Evolutionary conservation across 2,888 invertebrate species (phyloP).

Genomic region (Drosophila ezoana): DNA sequence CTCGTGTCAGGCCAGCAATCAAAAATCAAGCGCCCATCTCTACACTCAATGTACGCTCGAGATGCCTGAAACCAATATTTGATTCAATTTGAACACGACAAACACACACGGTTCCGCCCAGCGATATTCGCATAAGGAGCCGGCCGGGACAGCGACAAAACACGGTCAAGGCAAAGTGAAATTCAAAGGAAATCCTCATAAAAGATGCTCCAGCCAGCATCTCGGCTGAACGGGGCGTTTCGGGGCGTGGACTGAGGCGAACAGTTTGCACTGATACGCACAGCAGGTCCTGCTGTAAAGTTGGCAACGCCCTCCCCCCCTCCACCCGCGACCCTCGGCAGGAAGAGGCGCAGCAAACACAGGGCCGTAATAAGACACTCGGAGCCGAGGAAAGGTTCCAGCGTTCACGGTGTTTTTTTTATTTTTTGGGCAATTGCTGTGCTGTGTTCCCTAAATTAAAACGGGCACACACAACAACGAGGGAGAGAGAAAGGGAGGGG

Average conservation of each 20-base stretch:
- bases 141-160: slow-evolving; percentile 5
- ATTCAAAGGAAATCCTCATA: slow-evolving; percentile 28
- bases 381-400: slow-evolving; percentile 41
- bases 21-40: neutral
- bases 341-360: slow-evolving; percentile 13
- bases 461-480: slow-evolving; percentile 44
- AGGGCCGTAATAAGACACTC: slow-evolving; percentile 66
- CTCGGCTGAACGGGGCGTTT: slow-evolving; percentile 10
- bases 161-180: slow-evolving; percentile 19
- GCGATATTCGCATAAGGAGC: slow-evolving; percentile 28
- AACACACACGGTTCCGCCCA: slow-evolving; percentile 50
- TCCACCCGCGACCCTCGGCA: slow-evolving; percentile 15
- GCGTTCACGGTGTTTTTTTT: slow-evolving; percentile 34
- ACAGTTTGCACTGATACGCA: slow-evolving; percentile 50
- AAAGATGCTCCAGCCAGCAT: slow-evolving; percentile 35
- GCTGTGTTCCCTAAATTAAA: slow-evolving; percentile 71
- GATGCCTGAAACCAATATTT: slow-evolving; percentile 51
- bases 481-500: no score
- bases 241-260: slow-evolving; percentile 16
- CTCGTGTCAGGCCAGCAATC: neutral
- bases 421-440: slow-evolving; percentile 58
- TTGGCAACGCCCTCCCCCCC: slow-evolving; percentile 40
- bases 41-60: slow-evolving; percentile 19
- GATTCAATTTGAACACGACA: slow-evolving; percentile 65
- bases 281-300: slow-evolving; percentile 46